Base-by-base conservation (phyloP, 2,888 invertebrate genomes). In the Spisula subtruncata region DNA sequence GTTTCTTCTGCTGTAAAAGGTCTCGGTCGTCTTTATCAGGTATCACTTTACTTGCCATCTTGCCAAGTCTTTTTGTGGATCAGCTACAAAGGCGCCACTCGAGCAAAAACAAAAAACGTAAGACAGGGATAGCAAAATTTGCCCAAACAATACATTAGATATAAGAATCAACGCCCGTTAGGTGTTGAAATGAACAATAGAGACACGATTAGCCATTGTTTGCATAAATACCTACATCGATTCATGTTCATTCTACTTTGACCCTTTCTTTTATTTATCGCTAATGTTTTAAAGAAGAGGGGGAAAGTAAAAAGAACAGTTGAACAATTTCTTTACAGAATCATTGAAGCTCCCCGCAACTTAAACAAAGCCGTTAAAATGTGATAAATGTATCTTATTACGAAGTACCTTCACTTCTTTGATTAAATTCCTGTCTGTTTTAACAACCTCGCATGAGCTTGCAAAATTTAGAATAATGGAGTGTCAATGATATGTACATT, bases 151-250 rank as follows among this genome's bases (percentile, higher is more conserved):
- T 75, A 89, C 86, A 84, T 81, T 87, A 81, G 4, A 87, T 88
- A 85, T 86, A 89, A 88, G 92, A 92, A 85, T 87, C 91, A 91
- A 87, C 83, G 83, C 82, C 84, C 83, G 56, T 86, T 75, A 92
- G 88, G 90, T 89, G 88, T 90, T 91, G 85, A 88, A 60, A 79
- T 51, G 20, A 66, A 92, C 92, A 92, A 92, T 56, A 83, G 89
- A 75, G 51, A 81, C 81, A 80, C 85, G 91, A 86, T 88, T 56
- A 41, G 82, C 88, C 71, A 90, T 92, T 92, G 90, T 92, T 89
- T 89, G 29, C 81, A 48, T 71, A 88, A 88, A 92, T 91, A 92
- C 90, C 90, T 92, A 92, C 92, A 92, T 92, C 92, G 56, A 91
- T 92, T 92, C 92, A 91, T 88, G 88, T 90, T 90, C 89, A 87